A percentile compares a stretch with the other conserved stretches of the same genome.
phyloP scores from a whole-genome alignment of 92 coral and sea anemone species.

The Plumapathes pennacea region DNA sequence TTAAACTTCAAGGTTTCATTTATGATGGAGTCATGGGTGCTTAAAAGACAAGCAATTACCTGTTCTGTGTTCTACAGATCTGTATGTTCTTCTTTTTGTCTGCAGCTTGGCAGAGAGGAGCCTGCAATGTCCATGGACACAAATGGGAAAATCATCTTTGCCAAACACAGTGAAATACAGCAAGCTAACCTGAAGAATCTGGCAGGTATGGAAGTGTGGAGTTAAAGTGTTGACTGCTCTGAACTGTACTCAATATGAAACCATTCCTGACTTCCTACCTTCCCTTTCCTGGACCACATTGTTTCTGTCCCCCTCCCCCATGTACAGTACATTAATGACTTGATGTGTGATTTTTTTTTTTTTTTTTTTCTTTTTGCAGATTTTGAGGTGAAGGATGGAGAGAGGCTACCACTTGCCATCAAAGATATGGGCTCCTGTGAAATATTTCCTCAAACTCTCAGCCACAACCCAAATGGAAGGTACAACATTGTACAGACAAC shows the following conservation, averaged over 20 bases:
- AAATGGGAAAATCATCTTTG: slow-evolving; percentile 96
- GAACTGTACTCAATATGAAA: too few species aligned
- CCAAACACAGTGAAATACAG: slow-evolving; percentile 95
- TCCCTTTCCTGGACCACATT: too few species aligned
- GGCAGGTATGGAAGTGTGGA: slow-evolving; percentile 65
- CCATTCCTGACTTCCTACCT: too few species aligned
- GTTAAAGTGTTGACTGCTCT: too few species aligned
- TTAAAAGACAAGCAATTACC: not conserved
- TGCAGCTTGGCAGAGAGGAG: slow-evolving; percentile 94
- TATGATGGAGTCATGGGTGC: not conserved
- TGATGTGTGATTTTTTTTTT: too few species aligned
- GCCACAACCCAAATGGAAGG: slow-evolving; percentile 99
- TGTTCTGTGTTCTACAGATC: not conserved
- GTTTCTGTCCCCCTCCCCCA: too few species aligned
- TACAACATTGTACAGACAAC: slow-evolving; percentile 8
- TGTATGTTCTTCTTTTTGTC: not conserved
- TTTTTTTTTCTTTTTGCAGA: slow-evolving; percentile 29
- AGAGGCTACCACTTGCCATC: slow-evolving; percentile 84
- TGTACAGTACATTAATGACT: too few species aligned
- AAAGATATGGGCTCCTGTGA: slow-evolving; percentile 99
- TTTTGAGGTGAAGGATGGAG: slow-evolving; percentile 92
- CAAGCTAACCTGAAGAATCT: slow-evolving; percentile 94
- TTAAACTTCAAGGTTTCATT: too few species aligned
- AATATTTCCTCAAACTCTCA: slow-evolving; percentile 89
- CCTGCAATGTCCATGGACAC: slow-evolving; percentile 99